These are phyloP conservation scores for Globodera rostochiensis DNA, from an alignment of 1,140 invertebrate genomes.

Conservation along the genomic window DNA sequence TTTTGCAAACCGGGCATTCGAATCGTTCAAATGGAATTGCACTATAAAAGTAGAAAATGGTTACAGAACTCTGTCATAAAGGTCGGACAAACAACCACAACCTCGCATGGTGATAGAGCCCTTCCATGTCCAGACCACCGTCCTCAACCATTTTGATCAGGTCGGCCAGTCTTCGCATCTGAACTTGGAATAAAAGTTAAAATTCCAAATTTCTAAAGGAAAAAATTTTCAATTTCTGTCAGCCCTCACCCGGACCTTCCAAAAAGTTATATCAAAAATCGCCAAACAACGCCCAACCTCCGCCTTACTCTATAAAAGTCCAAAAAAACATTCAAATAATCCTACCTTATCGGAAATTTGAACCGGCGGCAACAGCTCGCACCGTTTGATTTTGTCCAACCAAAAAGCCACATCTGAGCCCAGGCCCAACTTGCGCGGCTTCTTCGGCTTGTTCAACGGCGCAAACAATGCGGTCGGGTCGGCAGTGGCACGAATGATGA, in stretches of 20 bases:
- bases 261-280: too few relatives aligned
- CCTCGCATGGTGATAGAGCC: slow-evolving; percentile 53
- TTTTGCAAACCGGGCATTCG: slow-evolving; percentile 63
- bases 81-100: background rate
- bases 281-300: too few relatives aligned
- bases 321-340: too few relatives aligned
- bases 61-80: background rate
- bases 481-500: slow-evolving; percentile 58
- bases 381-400: slow-evolving; percentile 60
- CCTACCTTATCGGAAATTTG: slow-evolving; percentile 56
- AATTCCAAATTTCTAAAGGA: slow-evolving; percentile 19
- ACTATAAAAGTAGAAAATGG: slow-evolving; percentile 2
- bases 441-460: slow-evolving; percentile 51
- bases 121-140: slow-evolving; percentile 41
- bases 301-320: too few relatives aligned
- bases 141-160: slow-evolving; percentile 48
- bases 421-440: slow-evolving; percentile 60
- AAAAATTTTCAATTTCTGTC: background rate
- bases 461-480: slow-evolving; percentile 55
- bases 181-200: slow-evolving; percentile 25
- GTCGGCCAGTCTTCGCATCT: slow-evolving; percentile 52
- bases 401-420: slow-evolving; percentile 53
- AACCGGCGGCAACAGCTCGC: slow-evolving; percentile 55
- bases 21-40: slow-evolving; percentile 61
- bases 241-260: too few relatives aligned